Base-by-base conservation (phyloP, 1,140 invertebrate genomes). In the Brachionus paranguensis region DNA sequence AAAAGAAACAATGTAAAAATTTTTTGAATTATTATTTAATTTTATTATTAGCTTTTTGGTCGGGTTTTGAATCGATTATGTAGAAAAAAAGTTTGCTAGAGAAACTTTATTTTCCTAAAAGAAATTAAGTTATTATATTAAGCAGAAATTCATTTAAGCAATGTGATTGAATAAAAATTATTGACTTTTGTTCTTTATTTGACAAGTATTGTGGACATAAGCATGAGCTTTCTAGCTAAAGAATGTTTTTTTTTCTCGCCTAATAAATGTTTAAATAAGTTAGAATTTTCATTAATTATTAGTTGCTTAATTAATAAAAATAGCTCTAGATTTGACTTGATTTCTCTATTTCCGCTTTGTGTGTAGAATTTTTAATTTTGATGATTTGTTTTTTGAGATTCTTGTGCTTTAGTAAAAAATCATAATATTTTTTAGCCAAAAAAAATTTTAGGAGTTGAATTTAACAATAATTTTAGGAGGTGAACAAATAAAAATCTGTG, bases 31-130 rank as follows among this genome's bases (percentile, higher is more conserved):
- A 60, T 60, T 60, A 60, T 20, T 60, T 60, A 60, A 60, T 12
- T 68, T 68, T 68, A 68, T n/a, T 68, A 33, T 68, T 33, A 41
- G 65, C 27, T 68, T 68, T 68, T 68, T 68, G 27, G 27, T 68
- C 33, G 65, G 65, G 65, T 68, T 68, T 68, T 17, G 53, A 60
- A 60, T 60, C 53, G 53, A 60, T 60, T 8, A 20, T 60, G 17
- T 20, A 60, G 17, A 60, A 60, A 60, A 55, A 47, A 12, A 47
- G 45, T 47, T 47, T 7, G 2, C 14, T 14, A 4, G 14, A n/a
- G 5, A n/a, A 47, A 24, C 20, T 60, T 60, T 24, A 20, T 20
- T 14, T n/a, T 14, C 2, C 6, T n/a, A 53, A 53, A 60, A 60
- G 24, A 55, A 60, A 60, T 24, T 27, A 60, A 60, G 53, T 60